These are phyloP conservation scores for Ormyrus pomaceus DNA, from an alignment of 2,888 invertebrate genomes.

Conservation along the genomic window DNA sequence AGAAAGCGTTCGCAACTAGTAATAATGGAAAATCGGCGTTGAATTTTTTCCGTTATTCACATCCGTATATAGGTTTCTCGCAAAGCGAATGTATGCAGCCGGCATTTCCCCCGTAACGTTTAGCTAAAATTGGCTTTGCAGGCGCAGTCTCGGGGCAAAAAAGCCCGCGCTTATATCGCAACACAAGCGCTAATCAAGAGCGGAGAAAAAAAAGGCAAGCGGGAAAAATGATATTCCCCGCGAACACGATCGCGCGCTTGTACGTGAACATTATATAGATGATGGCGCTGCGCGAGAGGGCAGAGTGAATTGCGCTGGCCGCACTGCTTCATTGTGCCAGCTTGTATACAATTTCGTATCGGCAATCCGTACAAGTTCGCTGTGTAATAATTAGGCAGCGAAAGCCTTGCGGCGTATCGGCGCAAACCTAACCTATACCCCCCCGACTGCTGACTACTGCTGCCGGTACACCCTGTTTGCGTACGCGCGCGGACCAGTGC, in stretches of 20 bases:
- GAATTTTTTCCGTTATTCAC: too few relatives aligned
- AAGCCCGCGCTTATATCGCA: neutral
- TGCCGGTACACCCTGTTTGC: too few relatives aligned
- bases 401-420: slow-evolving; percentile 47
- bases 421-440: slow-evolving; percentile 3
- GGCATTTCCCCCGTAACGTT: neutral
- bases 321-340: neutral
- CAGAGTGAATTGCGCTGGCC: neutral
- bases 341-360: slow-evolving; percentile 53
- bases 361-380: slow-evolving; percentile 54
- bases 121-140: neutral
- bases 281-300: slow-evolving; percentile 1
- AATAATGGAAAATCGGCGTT: too few relatives aligned
- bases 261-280: neutral
- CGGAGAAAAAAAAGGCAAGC: slow-evolving; percentile 1
- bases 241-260: slow-evolving; percentile 10
- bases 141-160: neutral
- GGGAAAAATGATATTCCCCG: neutral
- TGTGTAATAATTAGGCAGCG: slow-evolving; percentile 52
- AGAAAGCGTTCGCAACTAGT: too few relatives aligned
- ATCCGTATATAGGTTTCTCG: neutral
- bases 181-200: slow-evolving; percentile 37
- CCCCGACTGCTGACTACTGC: neutral
- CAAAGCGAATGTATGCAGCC: neutral
- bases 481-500: too few relatives aligned